Conservation (phyloP, 2,888 invertebrate genomes). For the Platycnemis pennipes region DNA sequence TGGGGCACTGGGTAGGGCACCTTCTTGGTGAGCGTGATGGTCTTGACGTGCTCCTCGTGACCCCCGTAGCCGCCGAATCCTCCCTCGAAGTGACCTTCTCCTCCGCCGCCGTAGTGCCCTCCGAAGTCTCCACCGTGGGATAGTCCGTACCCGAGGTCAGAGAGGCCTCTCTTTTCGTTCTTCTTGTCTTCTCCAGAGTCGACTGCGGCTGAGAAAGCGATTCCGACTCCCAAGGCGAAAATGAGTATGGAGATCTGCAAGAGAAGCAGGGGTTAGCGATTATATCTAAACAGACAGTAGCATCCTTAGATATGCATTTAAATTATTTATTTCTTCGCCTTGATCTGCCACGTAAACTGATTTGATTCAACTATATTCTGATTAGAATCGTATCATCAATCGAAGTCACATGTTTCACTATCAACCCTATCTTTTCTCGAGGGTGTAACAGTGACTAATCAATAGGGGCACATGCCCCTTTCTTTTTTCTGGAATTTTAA, state of each 20-base stretch:
- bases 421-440: no score
- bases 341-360: no score
- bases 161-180: conserved; percentile 71
- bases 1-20: conserved; percentile 72
- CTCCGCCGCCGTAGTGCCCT: conserved; percentile 42
- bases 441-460: no score
- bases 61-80: conserved; percentile 49
- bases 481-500: no score
- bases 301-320: no score
- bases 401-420: no score
- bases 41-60: conserved; percentile 70
- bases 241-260: neutral
- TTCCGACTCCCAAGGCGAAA: conserved; percentile 36
- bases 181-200: neutral
- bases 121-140: conserved; percentile 31
- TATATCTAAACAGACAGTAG: no score
- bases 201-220: conserved; percentile 48
- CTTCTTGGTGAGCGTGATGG: conserved; percentile 73
- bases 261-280: neutral
- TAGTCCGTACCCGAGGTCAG: conserved; percentile 71
- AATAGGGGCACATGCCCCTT: no score
- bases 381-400: no score
- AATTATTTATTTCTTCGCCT: no score
- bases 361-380: no score
- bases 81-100: neutral